Conservation (phyloP, 2,797 vertebrate genomes). For the Mallotus villosus region DNA sequence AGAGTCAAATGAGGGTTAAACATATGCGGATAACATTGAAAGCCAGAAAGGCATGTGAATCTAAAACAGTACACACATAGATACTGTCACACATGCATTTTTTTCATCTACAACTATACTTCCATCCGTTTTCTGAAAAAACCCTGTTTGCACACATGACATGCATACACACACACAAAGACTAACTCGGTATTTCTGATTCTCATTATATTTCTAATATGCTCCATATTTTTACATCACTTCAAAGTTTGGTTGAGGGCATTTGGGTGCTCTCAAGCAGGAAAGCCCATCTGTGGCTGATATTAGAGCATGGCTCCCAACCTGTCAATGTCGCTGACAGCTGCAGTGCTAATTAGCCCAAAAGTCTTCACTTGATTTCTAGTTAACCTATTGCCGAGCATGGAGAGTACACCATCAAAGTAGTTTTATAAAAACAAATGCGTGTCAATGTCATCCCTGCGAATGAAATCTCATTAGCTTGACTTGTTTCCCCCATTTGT, state of each 20-base stretch:
- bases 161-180: not conserved
- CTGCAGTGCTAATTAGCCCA: conserved; percentile 53
- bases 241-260: conserved; percentile 42
- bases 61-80: not conserved
- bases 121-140: no score
- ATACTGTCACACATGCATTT: not conserved
- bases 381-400: conserved; percentile 32
- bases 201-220: conserved; percentile 36
- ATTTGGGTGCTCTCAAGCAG: conserved; percentile 40
- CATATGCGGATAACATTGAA: conserved; percentile 11
- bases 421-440: conserved; percentile 18
- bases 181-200: conserved; percentile 14
- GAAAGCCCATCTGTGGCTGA: conserved; percentile 50
- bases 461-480: conserved; percentile 38
- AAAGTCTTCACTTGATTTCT: conserved; percentile 41
- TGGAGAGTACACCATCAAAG: conserved; percentile 18
- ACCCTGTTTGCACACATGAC: no score
- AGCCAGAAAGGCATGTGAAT: not conserved
- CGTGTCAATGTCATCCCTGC: conserved; percentile 22
- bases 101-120: no score
- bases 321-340: conserved; percentile 46
- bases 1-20: not conserved
- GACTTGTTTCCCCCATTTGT: conserved; percentile 17
- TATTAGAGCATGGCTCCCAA: conserved; percentile 36
- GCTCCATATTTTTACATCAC: conserved; percentile 44